Percentiles rank a stretch among this genome's conserved stretches.
phyloP scores from a whole-genome alignment of 2,888 invertebrate species.

The Agriopis aurantiaria region DNA sequence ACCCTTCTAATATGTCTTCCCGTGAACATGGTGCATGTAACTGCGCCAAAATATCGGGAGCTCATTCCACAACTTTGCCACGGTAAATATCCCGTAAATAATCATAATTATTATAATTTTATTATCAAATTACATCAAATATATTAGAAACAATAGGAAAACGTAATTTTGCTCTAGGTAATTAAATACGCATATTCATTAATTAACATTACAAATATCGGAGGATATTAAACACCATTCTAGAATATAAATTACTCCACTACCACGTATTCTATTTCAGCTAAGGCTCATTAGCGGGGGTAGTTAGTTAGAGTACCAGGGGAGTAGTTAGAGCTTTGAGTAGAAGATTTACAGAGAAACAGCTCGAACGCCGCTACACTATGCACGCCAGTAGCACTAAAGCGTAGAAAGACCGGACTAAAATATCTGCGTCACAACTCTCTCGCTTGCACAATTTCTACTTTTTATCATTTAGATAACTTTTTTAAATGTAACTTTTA shows the following conservation, averaged over 20 bases:
- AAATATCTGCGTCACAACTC: no score
- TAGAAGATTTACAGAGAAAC: slow-evolving; percentile 1
- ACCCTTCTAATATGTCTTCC: no score
- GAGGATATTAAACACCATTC: slow-evolving; percentile 62
- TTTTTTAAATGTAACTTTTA: no score
- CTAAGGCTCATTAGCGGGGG: slow-evolving; percentile 31
- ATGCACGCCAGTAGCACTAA: no score
- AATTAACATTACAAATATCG: slow-evolving; percentile 57
- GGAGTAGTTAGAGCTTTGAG: slow-evolving; percentile 13
- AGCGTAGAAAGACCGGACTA: no score
- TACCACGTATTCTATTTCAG: slow-evolving; percentile 27
- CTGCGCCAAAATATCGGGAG: no score
- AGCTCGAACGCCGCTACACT: background rate
- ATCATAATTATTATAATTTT: no score
- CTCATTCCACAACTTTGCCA: no score
- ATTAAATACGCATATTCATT: slow-evolving; percentile 7
- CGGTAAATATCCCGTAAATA: no score
- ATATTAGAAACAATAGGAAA: background rate
- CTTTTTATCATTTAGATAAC: no score
- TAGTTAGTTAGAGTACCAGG: slow-evolving; percentile 23
- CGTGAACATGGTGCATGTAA: no score
- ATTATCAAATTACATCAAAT: background rate
- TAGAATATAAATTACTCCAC: slow-evolving; percentile 25
- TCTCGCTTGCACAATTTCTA: no score
- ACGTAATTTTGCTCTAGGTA: background rate